These are phyloP conservation scores for Enteromius fasciolatus DNA, from an alignment of 2,797 vertebrate genomes.

Conservation along the genomic window DNA sequence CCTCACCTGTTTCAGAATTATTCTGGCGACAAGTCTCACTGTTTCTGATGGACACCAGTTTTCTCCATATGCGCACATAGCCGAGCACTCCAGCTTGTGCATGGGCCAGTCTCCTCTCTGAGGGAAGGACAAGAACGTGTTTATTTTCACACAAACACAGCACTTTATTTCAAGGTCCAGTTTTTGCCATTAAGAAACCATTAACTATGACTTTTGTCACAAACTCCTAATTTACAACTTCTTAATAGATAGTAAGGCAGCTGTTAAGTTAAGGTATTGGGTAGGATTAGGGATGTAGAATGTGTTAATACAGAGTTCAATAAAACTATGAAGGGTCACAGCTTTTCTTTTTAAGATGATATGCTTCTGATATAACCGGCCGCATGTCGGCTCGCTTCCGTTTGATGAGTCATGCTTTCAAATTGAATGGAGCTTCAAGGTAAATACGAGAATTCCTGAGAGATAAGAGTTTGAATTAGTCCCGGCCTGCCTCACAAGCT, in stretches of 20 bases:
- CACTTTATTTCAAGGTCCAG: neutral
- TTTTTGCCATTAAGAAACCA: neutral
- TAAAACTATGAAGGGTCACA: slow-evolving; percentile 19
- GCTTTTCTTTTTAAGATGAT: neutral
- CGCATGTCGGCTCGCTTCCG: neutral
- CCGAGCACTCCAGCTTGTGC: slow-evolving; percentile 94
- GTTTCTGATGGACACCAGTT: slow-evolving; percentile 97
- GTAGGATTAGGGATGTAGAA: neutral
- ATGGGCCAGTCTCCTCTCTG: slow-evolving; percentile 95
- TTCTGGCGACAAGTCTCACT: slow-evolving; percentile 90
- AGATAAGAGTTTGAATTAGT: slow-evolving; percentile 33
- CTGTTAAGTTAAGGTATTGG: too few relatives aligned
- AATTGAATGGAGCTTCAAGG: slow-evolving; percentile 23
- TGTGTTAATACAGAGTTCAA: neutral
- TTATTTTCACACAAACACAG: slow-evolving; percentile 17
- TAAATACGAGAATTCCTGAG: slow-evolving; percentile 25
- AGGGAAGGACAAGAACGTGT: neutral
- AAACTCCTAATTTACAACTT: too few relatives aligned
- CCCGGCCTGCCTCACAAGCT: slow-evolving; percentile 30
- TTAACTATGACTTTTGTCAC: neutral
- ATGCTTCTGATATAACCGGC: slow-evolving; percentile 4
- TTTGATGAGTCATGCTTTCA: slow-evolving; percentile 39
- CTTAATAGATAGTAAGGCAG: too few relatives aligned
- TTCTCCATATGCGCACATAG: slow-evolving; percentile 91
- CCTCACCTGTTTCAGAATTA: slow-evolving; percentile 93